These are phyloP conservation scores for Oligia fasciuncula DNA, from an alignment of 2,888 invertebrate genomes.

Conservation along the genomic window DNA sequence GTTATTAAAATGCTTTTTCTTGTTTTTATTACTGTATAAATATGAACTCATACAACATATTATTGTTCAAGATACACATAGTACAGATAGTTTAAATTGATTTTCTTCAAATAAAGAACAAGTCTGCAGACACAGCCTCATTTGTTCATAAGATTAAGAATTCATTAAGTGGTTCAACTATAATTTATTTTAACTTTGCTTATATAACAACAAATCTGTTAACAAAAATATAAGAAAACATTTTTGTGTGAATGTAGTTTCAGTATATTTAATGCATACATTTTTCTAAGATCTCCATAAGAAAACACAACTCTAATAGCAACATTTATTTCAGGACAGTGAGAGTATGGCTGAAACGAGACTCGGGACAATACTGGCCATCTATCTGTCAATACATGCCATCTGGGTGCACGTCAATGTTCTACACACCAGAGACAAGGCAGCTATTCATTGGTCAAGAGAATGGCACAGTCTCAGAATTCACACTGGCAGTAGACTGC, in stretches of 20 bases:
- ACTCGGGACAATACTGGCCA: constrained; percentile 99
- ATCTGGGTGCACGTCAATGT: constrained; percentile 97
- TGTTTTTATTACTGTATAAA: neutral
- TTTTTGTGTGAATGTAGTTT: neutral
- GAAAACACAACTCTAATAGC: neutral
- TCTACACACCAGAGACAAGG: constrained; percentile 96
- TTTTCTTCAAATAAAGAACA: neutral
- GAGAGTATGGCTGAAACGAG: constrained; percentile 98
- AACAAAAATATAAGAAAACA: neutral
- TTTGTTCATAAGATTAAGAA: neutral
- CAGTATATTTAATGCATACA: neutral
- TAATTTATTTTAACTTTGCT: neutral
- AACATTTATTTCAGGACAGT: constrained; percentile 92
- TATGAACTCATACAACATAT: neutral
- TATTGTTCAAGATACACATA: neutral
- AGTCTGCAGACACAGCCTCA: neutral
- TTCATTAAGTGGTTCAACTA: neutral
- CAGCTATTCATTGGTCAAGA: constrained; percentile 98
- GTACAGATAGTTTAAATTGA: neutral
- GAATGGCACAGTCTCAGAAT: constrained; percentile 97
- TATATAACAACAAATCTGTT: neutral
- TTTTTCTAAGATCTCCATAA: neutral
- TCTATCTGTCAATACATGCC: constrained; percentile 99
- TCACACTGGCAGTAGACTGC: constrained; percentile 97
- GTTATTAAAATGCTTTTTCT: neutral